Evolutionary conservation across 1,140 invertebrate species (phyloP).

Genomic region (Saccostrea echinata): DNA sequence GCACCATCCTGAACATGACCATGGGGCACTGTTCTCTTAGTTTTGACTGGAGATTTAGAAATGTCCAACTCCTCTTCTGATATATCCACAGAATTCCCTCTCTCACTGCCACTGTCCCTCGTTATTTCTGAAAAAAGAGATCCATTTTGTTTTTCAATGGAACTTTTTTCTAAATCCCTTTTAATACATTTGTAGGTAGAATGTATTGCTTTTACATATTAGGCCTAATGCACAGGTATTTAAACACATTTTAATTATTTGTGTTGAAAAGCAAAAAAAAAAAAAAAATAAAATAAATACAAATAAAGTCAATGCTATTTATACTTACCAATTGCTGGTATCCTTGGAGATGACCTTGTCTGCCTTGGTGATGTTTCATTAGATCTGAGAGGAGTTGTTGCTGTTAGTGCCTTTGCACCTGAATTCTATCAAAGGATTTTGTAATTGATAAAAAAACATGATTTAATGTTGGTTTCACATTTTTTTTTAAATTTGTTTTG

Average conservation of each 20-base stretch:
- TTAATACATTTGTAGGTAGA: not conserved
- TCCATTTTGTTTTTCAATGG: too few relatives aligned
- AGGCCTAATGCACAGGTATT: not conserved
- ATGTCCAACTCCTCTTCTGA: slow-evolving; percentile 62
- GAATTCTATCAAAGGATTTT: slow-evolving; percentile 17
- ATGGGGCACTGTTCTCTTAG: slow-evolving; percentile 30
- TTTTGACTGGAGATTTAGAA: slow-evolving; percentile 16
- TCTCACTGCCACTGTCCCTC: slow-evolving; percentile 81
- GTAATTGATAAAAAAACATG: not conserved
- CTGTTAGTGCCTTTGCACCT: not conserved
- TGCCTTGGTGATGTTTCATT: not conserved
- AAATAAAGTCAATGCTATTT: not conserved
- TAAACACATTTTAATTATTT: too few relatives aligned
- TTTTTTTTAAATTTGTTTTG: not conserved
- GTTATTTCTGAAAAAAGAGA: slow-evolving; percentile 86
- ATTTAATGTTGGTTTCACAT: not conserved
- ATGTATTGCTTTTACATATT: not conserved
- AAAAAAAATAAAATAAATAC: too few relatives aligned
- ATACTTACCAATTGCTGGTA: slow-evolving; percentile 64
- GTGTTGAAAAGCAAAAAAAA: too few relatives aligned
- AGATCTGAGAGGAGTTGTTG: not conserved
- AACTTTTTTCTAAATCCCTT: too few relatives aligned
- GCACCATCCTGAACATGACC: not conserved
- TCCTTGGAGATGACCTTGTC: slow-evolving; percentile 46
- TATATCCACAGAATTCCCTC: slow-evolving; percentile 63